Percentiles rank a stretch among this genome's conserved stretches.
phyloP scores from a whole-genome alignment of 1,140 invertebrate species.

The Camponotus vicinus region DNA sequence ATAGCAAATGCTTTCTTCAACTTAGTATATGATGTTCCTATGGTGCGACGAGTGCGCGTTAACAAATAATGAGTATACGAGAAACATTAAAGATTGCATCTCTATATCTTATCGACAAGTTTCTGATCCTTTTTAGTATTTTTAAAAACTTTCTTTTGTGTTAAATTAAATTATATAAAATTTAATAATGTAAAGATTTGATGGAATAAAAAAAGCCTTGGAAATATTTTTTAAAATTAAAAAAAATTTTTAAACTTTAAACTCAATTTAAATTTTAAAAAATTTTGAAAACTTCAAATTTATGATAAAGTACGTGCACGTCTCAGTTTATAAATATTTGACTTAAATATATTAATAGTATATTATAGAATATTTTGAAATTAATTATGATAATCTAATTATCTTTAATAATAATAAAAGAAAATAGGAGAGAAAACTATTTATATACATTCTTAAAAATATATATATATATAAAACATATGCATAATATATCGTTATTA shows the following conservation, averaged over 20 bases:
- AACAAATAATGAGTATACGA: conserved; percentile 22
- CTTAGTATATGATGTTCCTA: conserved; percentile 84
- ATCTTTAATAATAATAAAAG: conserved; percentile 9
- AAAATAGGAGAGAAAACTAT: neutral
- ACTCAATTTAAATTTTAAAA: neutral
- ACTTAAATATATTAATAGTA: neutral
- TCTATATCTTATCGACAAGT: neutral
- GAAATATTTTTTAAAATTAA: too few species aligned
- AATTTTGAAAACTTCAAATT: neutral
- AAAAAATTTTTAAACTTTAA: too few species aligned
- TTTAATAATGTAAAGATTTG: neutral
- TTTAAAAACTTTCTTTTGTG: neutral
- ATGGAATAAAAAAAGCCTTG: too few species aligned
- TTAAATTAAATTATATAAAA: neutral
- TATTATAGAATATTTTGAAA: conserved; percentile 1
- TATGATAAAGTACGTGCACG: neutral
- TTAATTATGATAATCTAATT: neutral
- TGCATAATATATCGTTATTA: neutral
- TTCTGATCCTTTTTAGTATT: neutral
- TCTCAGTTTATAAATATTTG: neutral
- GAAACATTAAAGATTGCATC: neutral
- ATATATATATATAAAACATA: conserved; percentile 26
- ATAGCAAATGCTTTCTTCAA: conserved; percentile 85
- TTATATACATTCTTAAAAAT: neutral
- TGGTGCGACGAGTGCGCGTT: conserved; percentile 78